Percentiles rank a stretch among this genome's conserved stretches.
These are phyloP conservation scores for Microcebus ravelobensis DNA, from an alignment of 2,113 vertebrate genomes.

Conservation along the genomic window DNA sequence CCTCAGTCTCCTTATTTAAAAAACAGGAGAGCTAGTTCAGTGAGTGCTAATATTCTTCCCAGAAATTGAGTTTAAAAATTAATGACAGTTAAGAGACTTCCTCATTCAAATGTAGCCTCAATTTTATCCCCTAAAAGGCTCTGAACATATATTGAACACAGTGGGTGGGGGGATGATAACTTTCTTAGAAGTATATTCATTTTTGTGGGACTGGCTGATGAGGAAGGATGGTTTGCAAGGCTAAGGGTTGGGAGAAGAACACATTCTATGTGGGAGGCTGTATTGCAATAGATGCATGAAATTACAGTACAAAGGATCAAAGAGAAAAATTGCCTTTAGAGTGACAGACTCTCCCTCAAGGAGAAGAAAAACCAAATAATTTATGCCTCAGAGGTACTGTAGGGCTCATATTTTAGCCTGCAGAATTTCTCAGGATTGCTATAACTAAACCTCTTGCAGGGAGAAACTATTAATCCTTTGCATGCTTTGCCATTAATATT, in stretches of 20 bases:
- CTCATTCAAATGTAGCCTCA: neutral
- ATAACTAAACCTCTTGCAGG: conserved; percentile 64
- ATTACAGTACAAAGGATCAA: conserved; percentile 72
- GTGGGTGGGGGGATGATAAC: neutral
- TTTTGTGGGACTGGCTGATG: neutral
- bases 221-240: neutral
- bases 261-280: neutral
- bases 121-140: neutral
- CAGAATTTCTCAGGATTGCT: conserved; percentile 75
- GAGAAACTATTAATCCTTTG: conserved; percentile 77
- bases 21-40: neutral
- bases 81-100: neutral
- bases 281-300: conserved; percentile 50
- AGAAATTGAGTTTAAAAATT: neutral
- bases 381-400: conserved; percentile 70
- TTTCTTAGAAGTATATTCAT: neutral
- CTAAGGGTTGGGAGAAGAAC: neutral
- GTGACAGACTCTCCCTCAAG: conserved; percentile 78
- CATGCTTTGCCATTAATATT: conserved; percentile 63
- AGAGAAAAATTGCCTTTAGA: conserved; percentile 79
- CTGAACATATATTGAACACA: neutral
- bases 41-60: neutral
- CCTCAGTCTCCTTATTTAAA: neutral
- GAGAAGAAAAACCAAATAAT: conserved; percentile 77
- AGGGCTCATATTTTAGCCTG: conserved; percentile 76